These are phyloP conservation scores for Podabrus alpinus DNA, from an alignment of 2,888 invertebrate species.

Conservation along the genomic window DNA sequence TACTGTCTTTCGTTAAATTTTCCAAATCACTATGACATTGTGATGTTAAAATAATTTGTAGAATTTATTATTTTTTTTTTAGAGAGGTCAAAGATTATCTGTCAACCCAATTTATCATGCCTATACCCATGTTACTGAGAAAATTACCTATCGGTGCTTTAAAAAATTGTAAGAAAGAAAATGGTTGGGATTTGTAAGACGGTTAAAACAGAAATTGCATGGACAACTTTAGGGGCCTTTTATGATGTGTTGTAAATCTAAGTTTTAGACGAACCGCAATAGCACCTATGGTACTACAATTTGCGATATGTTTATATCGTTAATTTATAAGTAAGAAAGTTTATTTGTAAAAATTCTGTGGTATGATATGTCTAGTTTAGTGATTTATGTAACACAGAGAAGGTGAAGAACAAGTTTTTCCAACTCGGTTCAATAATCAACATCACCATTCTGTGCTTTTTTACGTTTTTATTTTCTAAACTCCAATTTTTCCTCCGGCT, in stretches of 20 bases:
- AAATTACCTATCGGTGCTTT: neutral
- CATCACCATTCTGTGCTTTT: neutral
- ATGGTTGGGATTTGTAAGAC: no score
- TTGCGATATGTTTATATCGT: no score
- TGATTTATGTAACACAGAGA: neutral
- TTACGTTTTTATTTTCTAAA: neutral
- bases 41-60: neutral
- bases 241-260: no score
- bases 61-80: neutral
- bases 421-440: neutral
- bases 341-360: no score
- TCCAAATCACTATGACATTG: no score
- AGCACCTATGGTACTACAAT: no score
- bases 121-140: neutral
- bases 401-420: neutral
- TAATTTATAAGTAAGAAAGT: no score
- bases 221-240: no score
- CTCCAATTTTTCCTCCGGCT: neutral
- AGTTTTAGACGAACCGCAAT: no score
- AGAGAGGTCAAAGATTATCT: neutral
- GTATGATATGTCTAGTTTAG: no score
- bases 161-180: no score
- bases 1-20: neutral
- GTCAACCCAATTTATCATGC: neutral
- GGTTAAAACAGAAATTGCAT: no score